Percentiles rank a stretch among this genome's conserved stretches.
phyloP scores from a whole-genome alignment of 2,888 invertebrate species.

The Lamproptera curius region DNA sequence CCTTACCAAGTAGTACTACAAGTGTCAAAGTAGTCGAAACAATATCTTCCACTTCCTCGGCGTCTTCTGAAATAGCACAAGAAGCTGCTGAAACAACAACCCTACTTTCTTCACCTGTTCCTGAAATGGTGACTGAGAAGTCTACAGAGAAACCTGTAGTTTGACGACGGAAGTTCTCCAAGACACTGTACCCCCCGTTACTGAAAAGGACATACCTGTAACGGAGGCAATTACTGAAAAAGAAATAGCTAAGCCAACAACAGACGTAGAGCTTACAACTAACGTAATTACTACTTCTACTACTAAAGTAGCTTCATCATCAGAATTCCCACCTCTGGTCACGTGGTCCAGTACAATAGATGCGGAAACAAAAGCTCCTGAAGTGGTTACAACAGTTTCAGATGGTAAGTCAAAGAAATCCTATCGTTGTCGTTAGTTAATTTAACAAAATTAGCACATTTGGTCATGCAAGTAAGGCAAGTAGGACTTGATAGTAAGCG shows the following conservation, averaged over 20 bases:
- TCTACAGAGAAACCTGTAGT: slow-evolving; percentile 28
- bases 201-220: slow-evolving; percentile 25
- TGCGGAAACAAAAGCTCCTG: slow-evolving; percentile 44
- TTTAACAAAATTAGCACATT: too few relatives aligned
- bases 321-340: slow-evolving; percentile 58
- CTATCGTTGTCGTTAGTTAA: too few relatives aligned
- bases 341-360: slow-evolving; percentile 75
- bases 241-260: slow-evolving; percentile 39
- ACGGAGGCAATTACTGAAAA: slow-evolving; percentile 36
- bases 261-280: slow-evolving; percentile 34
- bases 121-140: slow-evolving; percentile 34
- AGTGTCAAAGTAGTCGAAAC: too few relatives aligned
- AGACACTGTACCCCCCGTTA: slow-evolving; percentile 24
- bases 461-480: too few relatives aligned
- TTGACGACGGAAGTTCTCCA: slow-evolving; percentile 20
- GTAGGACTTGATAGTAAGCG: too few relatives aligned
- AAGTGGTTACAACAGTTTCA: slow-evolving; percentile 39
- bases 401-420: slow-evolving; percentile 46
- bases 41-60: slow-evolving; percentile 26
- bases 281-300: slow-evolving; percentile 23
- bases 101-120: slow-evolving; percentile 32
- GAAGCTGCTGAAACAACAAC: slow-evolving; percentile 28
- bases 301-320: slow-evolving; percentile 35
- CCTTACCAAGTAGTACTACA: slow-evolving; percentile 26
- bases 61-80: slow-evolving; percentile 29